These are phyloP conservation scores for Oasisia sp. DNA, from an alignment of 2,888 invertebrate species.

Conservation along the genomic window DNA sequence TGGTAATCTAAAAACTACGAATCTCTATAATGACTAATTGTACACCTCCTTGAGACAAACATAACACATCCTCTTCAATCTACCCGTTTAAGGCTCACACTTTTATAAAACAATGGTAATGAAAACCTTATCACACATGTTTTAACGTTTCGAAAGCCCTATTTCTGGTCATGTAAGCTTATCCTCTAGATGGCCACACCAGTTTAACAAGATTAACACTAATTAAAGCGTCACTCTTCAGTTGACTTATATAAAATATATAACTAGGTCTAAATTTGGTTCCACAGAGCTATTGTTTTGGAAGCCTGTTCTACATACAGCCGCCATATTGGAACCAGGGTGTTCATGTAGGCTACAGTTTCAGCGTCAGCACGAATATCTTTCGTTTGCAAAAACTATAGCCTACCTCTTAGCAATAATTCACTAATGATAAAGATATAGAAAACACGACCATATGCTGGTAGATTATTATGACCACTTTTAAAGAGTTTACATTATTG, in stretches of 20 bases:
- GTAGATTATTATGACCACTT: slow-evolving; percentile 68
- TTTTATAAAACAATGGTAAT: too few species aligned
- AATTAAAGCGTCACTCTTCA: too few species aligned
- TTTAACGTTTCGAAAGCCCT: too few species aligned
- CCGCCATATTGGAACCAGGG: slow-evolving; percentile 35
- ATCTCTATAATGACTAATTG: too few species aligned
- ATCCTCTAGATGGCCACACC: background rate
- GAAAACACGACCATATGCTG: slow-evolving; percentile 99
- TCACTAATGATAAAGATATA: slow-evolving; percentile 94
- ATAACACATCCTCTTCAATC: too few species aligned
- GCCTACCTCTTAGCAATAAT: slow-evolving; percentile 97
- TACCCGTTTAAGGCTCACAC: too few species aligned
- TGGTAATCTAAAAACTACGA: too few species aligned
- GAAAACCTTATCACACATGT: too few species aligned
- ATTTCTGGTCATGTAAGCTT: background rate
- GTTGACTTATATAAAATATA: too few species aligned
- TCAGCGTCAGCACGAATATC: slow-evolving; percentile 85
- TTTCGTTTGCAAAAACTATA: slow-evolving; percentile 96
- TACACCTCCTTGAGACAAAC: too few species aligned
- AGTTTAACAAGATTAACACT: background rate
- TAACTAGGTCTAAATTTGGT: background rate
- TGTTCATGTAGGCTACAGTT: background rate
- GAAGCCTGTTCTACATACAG: background rate
- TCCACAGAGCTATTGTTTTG: background rate
- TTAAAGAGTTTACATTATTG: too few species aligned